These are phyloP conservation scores for Paratilapia polleni DNA, from an alignment of 2,113 vertebrate genomes.

Conservation along the genomic window DNA sequence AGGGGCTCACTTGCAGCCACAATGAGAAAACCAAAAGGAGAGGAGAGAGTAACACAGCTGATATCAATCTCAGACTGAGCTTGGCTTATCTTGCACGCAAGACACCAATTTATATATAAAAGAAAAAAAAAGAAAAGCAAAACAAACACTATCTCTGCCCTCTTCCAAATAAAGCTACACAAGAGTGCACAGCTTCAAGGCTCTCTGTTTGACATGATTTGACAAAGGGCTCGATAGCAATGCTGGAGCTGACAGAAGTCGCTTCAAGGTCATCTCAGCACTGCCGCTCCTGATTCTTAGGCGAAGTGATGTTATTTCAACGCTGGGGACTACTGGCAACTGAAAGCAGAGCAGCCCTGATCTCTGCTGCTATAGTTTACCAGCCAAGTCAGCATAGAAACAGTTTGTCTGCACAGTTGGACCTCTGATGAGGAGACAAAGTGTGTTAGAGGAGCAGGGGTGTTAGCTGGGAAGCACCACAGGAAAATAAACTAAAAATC, in stretches of 20 bases:
- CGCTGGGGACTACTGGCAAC: neutral
- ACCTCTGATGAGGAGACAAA: conserved; percentile 2
- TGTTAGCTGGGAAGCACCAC: neutral
- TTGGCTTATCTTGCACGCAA: conserved; percentile 45
- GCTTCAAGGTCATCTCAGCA: conserved; percentile 44
- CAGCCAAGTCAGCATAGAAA: conserved; percentile 8
- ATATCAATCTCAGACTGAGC: conserved; percentile 42
- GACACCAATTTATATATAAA: conserved; percentile 8
- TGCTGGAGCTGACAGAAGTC: conserved; percentile 41
- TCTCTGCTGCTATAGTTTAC: neutral
- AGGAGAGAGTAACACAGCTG: conserved; percentile 23
- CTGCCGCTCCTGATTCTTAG: conserved; percentile 23
- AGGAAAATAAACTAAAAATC: neutral
- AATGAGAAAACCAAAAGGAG: conserved; percentile 33
- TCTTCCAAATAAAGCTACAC: conserved; percentile 11
- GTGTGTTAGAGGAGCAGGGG: neutral
- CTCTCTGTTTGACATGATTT: conserved; percentile 48
- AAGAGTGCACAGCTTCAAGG: conserved; percentile 35
- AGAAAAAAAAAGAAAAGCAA: neutral
- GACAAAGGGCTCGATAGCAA: conserved; percentile 29
- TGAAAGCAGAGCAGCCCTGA: neutral
- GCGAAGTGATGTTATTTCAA: conserved; percentile 36
- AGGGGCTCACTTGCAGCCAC: conserved; percentile 31
- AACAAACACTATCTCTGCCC: neutral
- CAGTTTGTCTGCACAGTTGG: conserved; percentile 17